Evolutionary conservation across 2,797 vertebrate species (phyloP).

Genomic region (Coendou prehensilis): DNA sequence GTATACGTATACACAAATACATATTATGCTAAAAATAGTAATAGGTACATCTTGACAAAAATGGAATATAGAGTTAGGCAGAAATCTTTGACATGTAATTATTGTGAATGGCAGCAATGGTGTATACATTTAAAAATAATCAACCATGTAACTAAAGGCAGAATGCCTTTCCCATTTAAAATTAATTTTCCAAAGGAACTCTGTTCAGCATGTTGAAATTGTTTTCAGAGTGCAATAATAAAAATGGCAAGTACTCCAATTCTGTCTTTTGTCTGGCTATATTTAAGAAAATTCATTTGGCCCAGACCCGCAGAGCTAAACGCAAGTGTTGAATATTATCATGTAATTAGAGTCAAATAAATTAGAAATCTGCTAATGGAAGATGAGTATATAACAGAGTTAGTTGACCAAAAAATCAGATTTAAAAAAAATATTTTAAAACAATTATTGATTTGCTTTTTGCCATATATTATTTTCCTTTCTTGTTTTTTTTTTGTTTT

Average conservation of each 20-base stretch:
- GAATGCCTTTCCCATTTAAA: conserved; percentile 70
- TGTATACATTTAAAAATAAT: conserved; percentile 77
- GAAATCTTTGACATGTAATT: conserved; percentile 75
- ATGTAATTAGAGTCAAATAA: conserved; percentile 70
- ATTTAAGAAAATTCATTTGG: conserved; percentile 69
- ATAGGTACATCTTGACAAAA: conserved; percentile 54
- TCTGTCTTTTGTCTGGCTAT: conserved; percentile 40
- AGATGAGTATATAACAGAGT: conserved; percentile 37
- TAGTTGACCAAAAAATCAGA: conserved; percentile 45
- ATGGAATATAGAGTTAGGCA: conserved; percentile 5
- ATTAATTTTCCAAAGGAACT: conserved; percentile 75
- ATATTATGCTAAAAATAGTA: conserved; percentile 69
- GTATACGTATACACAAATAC: background rate
- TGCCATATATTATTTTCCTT: background rate
- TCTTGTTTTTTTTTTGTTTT: too few relatives aligned
- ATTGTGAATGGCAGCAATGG: conserved; percentile 67
- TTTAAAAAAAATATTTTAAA: conserved; percentile 64
- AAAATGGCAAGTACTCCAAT: conserved; percentile 50
- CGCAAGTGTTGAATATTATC: conserved; percentile 66
- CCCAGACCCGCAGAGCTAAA: conserved; percentile 29
- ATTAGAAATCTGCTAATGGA: conserved; percentile 58
- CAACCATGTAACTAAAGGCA: conserved; percentile 67
- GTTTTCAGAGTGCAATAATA: conserved; percentile 63
- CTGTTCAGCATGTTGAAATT: conserved; percentile 71
- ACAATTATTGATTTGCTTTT: conserved; percentile 57